A percentile compares a stretch with the other conserved stretches of the same genome.
Evolutionary conservation across 2,797 vertebrate species (phyloP).

Genomic region (Hapalemur alaotrensis): DNA sequence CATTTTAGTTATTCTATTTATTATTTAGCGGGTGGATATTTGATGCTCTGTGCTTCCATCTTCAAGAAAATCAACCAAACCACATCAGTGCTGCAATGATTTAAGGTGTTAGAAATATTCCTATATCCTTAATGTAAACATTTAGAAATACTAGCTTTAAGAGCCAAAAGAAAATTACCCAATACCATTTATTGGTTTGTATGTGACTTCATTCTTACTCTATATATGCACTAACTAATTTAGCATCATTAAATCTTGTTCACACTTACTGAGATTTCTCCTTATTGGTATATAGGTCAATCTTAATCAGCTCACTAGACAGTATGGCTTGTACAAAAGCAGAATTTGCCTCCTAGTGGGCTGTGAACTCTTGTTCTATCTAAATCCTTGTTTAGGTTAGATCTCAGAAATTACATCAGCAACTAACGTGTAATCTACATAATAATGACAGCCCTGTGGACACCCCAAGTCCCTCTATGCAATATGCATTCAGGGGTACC

Average conservation of each 20-base stretch:
- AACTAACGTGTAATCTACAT: neutral
- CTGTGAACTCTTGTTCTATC: neutral
- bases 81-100: neutral
- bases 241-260: neutral
- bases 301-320: neutral
- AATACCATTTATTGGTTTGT: neutral
- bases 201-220: neutral
- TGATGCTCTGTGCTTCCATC: neutral
- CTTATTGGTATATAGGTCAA: neutral
- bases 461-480: neutral
- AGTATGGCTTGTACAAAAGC: neutral
- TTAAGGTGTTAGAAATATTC: slow-evolving; percentile 18
- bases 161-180: neutral
- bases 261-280: neutral
- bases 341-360: neutral
- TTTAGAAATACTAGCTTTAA: neutral
- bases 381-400: slow-evolving; percentile 25
- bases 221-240: neutral
- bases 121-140: neutral
- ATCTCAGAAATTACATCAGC: slow-evolving; percentile 28
- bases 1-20: neutral
- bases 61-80: neutral
- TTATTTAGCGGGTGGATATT: neutral
- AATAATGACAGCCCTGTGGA: neutral
- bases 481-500: neutral